Base-by-base conservation (phyloP, 2,797 vertebrate species). In the Smutsia temminckii region DNA sequence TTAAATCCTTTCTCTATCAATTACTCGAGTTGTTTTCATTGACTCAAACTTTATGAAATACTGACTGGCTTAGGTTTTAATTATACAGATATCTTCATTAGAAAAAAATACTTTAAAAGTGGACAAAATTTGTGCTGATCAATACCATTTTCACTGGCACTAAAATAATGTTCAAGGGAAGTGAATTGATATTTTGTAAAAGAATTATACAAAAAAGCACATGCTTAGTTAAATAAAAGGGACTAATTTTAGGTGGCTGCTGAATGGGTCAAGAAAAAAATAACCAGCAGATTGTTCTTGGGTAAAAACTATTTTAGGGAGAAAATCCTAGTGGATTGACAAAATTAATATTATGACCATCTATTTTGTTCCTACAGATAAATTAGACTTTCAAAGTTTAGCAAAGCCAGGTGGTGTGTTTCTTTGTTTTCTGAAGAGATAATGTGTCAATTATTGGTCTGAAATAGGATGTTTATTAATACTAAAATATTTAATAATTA, bases 221-320 rank as follows among this genome's bases (percentile, higher is more conserved):
- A 81, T n/a, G 53, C 14, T 75, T 51, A 18, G 20, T 49, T 93
- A 77, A 89, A 84, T 74, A 34, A 77, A 49, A 29, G 17, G 9
- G 1, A 59, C 32, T 66, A 32, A 49, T 80, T 94, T 84, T 68
- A 74, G 29, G 14, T 46, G 17, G 8, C 25, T 85, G 11, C 8
- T 57, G 34, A 89, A 21, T 57, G 2, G 55, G 21, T 95, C 75
- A 86, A 92, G 59, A 71, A 34, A 72, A 21, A 63, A 90, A 85
- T 1, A 72, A 78, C 27, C 51, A 75, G 42, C 51, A 91, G 12
- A 49, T 32, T 63, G 27, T 66, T 83, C 23, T 53, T 20, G 53
- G 8, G 25, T 32, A 80, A 85, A 46, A 91, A 23, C 49, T 77
- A n/a, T 95, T 95, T 91, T 71, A 69, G 66, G 87, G 77, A 74